Base-by-base conservation (phyloP, 2,797 vertebrate genomes). In the Sarcoramphus papa region DNA sequence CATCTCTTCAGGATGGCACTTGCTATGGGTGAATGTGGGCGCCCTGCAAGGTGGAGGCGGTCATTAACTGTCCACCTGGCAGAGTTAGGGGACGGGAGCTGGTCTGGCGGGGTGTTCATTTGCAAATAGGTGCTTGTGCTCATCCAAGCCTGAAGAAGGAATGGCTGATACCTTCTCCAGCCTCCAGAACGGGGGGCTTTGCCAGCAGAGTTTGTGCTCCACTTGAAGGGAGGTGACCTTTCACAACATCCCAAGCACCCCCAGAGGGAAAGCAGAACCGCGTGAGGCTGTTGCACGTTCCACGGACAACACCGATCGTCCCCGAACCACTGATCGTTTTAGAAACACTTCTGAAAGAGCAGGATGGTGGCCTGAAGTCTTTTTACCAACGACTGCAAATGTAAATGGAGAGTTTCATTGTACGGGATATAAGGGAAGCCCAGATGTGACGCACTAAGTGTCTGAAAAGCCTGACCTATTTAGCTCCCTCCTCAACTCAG, bases 281-380 rank as follows among this genome's bases (percentile, higher is more conserved):
- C 0, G 0, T 0, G 0, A 54, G 25, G 37, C 30, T 79, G 63
- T 37, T 0, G 0, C 7, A 7, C 0, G 0, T 81, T 30, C 57
- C 5, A 0, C 0, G 0, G 48, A 50, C 40, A 57, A 23, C 1
- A 2, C 5, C 2, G 0, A 28, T 7, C 0, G 14, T 63, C 35
- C 70, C n/a, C 45, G 64, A 60, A 62, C 10, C 24, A 54, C 69
- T 33, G 41, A 69, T 9, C 11, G 0, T 33, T 68, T 86, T 27
- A 57, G 37, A 64, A 84, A 84, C 9, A 11, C 30, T 13, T 75
- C 72, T 63, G 72, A 77, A 68, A 14, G 37, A 60, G n/a, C 28
- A 64, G 24, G 24, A 31, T 43, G 40, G 8, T 56, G 60, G 12
- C 59, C 84, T 63, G 56, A 50, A 92, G 41, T 22, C 53, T 73